A percentile compares a stretch with the other conserved stretches of the same genome.
phyloP scores from a whole-genome alignment of 2,797 vertebrate species.

The Galago senegalensis region DNA sequence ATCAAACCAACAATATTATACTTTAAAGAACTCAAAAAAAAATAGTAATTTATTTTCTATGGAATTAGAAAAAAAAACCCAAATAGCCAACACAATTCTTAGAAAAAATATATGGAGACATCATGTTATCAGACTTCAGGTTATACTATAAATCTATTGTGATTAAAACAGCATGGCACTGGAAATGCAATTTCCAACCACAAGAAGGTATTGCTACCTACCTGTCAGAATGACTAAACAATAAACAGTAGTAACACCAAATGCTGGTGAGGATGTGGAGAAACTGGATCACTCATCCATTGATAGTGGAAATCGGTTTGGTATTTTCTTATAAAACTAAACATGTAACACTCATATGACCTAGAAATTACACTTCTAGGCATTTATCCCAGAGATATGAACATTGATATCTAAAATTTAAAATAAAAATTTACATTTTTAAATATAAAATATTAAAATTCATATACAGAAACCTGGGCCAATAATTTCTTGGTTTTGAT shows the following conservation, averaged over 20 bases:
- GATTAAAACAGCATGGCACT: too few species aligned
- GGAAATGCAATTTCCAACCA: background rate
- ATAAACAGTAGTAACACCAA: background rate
- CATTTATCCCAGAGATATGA: slow-evolving; percentile 7
- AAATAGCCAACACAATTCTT: too few species aligned
- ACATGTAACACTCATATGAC: background rate
- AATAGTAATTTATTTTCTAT: too few species aligned
- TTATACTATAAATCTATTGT: too few species aligned
- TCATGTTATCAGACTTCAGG: too few species aligned
- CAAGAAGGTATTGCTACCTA: background rate
- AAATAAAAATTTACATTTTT: background rate
- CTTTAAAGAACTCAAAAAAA: too few species aligned
- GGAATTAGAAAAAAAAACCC: too few species aligned
- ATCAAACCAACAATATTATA: too few species aligned
- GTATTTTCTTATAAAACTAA: background rate
- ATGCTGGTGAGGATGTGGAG: background rate
- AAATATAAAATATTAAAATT: background rate
- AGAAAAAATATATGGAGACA: too few species aligned
- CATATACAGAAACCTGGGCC: background rate
- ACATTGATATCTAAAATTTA: background rate
- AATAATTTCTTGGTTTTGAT: slow-evolving; percentile 20
- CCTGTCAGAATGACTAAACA: background rate
- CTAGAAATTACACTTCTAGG: background rate
- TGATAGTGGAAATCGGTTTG: background rate
- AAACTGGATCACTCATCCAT: background rate